Conservation (phyloP, 1,140 invertebrate genomes). For the Solenopsis fugax region DNA sequence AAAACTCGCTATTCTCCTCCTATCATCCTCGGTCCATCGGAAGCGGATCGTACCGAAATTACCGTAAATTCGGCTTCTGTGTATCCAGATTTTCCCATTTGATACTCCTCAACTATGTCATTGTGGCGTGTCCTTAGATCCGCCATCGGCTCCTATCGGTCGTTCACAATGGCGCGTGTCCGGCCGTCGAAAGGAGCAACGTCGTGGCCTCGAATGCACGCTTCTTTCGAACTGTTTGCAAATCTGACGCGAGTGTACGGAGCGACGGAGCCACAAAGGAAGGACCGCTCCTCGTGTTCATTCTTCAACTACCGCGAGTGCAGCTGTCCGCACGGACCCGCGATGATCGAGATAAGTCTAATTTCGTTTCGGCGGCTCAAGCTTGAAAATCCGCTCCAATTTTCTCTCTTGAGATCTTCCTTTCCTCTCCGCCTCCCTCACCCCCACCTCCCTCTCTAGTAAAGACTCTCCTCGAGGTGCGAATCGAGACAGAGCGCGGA, state of each 20-base stretch:
- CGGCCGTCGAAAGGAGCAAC: slow-evolving; percentile 74
- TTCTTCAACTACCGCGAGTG: slow-evolving; percentile 46
- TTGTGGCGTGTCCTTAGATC: slow-evolving; percentile 61
- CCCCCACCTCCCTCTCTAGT: neutral
- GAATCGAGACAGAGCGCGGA: slow-evolving; percentile 52
- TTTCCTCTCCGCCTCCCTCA: slow-evolving; percentile 3
- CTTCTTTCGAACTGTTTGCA: slow-evolving; percentile 65
- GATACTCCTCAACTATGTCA: slow-evolving; percentile 51
- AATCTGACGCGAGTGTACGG: slow-evolving; percentile 64
- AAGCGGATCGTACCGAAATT: slow-evolving; percentile 66
- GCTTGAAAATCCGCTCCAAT: slow-evolving; percentile 78
- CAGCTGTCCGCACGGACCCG: slow-evolving; percentile 70
- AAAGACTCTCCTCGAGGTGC: slow-evolving; percentile 62
- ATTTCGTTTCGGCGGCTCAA: slow-evolving; percentile 75
- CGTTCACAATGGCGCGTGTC: slow-evolving; percentile 75
- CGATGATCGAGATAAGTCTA: slow-evolving; percentile 81
- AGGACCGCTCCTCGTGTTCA: slow-evolving; percentile 42
- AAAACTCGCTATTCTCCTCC: slow-evolving; percentile 55
- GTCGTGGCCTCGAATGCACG: slow-evolving; percentile 25
- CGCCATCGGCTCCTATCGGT: slow-evolving; percentile 55
- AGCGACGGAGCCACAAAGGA: slow-evolving; percentile 54
- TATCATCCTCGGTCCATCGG: slow-evolving; percentile 53
- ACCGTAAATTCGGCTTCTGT: slow-evolving; percentile 58
- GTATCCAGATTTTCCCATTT: neutral
- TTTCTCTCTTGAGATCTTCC: slow-evolving; percentile 62